phyloP scores from a whole-genome alignment of 2,888 invertebrate genomes.

The Darwinula stevensoni region DNA sequence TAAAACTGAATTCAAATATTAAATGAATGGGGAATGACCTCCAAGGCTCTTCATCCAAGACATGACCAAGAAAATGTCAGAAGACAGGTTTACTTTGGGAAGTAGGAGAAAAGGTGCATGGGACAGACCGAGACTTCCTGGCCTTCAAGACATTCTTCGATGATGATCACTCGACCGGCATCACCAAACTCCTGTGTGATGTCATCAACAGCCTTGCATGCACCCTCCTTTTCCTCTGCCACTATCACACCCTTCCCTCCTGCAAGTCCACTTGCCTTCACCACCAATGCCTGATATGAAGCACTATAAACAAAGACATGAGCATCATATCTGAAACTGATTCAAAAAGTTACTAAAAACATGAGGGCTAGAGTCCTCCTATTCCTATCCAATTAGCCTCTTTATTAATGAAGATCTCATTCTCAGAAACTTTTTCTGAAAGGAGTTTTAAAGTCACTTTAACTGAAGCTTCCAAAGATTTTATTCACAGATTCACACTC shows the following conservation, averaged over 20 bases:
- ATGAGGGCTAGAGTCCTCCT: too few relatives aligned
- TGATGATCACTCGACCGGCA: constrained; percentile 53
- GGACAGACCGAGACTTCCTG: constrained; percentile 65
- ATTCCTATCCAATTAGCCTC: too few relatives aligned
- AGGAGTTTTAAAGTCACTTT: too few relatives aligned
- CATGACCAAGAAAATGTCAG: too few relatives aligned
- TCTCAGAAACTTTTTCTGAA: constrained; percentile 1
- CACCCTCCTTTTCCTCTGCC: constrained; percentile 40
- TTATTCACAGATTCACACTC: constrained; percentile 1
- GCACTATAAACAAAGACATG: constrained; percentile 34
- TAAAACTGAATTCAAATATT: too few relatives aligned
- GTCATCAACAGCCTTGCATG: constrained; percentile 48
- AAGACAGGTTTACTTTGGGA: too few relatives aligned
- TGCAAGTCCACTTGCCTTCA: constrained; percentile 85
- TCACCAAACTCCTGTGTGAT: constrained; percentile 49
- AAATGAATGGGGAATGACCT: too few relatives aligned
- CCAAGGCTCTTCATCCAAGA: too few relatives aligned
- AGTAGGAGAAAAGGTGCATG: too few relatives aligned
- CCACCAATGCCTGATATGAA: constrained; percentile 47
- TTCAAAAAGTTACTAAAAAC: neutral
- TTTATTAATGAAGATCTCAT: too few relatives aligned
- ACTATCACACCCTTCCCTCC: constrained; percentile 94
- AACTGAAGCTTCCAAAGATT: too few relatives aligned
- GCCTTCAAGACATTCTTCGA: constrained; percentile 69
- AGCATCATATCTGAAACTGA: too few relatives aligned